A percentile compares a stretch with the other conserved stretches of the same genome.
Conservation (phyloP, 1,140 invertebrate species). For the Diachasmimorpha longicaudata region DNA sequence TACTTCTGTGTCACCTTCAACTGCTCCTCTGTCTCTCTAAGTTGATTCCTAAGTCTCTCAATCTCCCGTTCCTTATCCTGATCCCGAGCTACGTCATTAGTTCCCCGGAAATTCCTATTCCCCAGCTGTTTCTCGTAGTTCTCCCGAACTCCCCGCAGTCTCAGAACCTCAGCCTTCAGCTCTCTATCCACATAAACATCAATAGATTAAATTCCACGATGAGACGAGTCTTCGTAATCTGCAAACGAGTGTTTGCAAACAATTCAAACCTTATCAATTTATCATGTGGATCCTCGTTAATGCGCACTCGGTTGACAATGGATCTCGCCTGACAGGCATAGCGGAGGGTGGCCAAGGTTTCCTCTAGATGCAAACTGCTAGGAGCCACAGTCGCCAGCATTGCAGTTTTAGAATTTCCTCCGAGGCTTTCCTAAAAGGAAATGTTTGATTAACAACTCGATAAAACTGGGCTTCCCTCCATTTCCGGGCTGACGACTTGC, state of each 20-base stretch:
- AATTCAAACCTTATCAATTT: slow-evolving; percentile 60
- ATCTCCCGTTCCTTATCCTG: slow-evolving; percentile 68
- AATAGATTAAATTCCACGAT: slow-evolving; percentile 2
- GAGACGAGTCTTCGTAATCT: not conserved
- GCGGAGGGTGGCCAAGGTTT: slow-evolving; percentile 83
- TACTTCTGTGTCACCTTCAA: slow-evolving; percentile 51
- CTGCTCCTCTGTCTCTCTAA: slow-evolving; percentile 68
- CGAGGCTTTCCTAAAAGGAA: slow-evolving; percentile 67
- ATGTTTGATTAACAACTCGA: not conserved
- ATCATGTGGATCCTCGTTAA: slow-evolving; percentile 82
- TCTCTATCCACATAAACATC: slow-evolving; percentile 51
- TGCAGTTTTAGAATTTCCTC: slow-evolving; percentile 71
- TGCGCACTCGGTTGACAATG: slow-evolving; percentile 80
- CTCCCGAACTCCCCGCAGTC: slow-evolving; percentile 66
- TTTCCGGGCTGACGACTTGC: too few relatives aligned
- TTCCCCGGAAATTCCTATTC: slow-evolving; percentile 45
- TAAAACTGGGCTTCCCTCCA: not conserved
- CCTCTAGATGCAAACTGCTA: slow-evolving; percentile 77
- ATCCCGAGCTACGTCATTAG: slow-evolving; percentile 39
- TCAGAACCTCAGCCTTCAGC: slow-evolving; percentile 73
- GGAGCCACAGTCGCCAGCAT: slow-evolving; percentile 81
- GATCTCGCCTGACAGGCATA: slow-evolving; percentile 88
- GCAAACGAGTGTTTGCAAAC: slow-evolving; percentile 9
- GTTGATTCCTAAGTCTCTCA: slow-evolving; percentile 64
- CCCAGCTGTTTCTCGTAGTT: slow-evolving; percentile 64